A percentile compares a stretch with the other conserved stretches of the same genome.
Evolutionary conservation across 2,888 invertebrate genomes (phyloP).

Genomic region (Gymnocheta viridis): DNA sequence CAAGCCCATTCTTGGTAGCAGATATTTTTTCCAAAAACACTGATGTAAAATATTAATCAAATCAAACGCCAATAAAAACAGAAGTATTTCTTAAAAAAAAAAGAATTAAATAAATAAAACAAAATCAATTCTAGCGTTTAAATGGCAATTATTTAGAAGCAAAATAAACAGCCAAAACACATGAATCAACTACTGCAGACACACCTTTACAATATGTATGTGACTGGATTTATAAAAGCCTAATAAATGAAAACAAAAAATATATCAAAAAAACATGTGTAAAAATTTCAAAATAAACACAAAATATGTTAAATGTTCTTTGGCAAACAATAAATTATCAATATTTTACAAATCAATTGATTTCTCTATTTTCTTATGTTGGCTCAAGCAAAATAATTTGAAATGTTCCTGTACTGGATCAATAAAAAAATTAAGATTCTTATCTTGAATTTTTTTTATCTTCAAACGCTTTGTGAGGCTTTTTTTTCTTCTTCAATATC

Average conservation of each 20-base stretch:
- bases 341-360: slow-evolving; percentile 50
- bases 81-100: neutral
- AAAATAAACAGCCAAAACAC: neutral
- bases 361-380: neutral
- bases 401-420: neutral
- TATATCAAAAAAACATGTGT: neutral
- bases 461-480: neutral
- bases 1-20: neutral
- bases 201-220: slow-evolving; percentile 44
- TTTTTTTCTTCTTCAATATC: too few species aligned
- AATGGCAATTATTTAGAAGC: slow-evolving; percentile 21
- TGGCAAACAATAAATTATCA: slow-evolving; percentile 44
- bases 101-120: too few species aligned
- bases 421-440: slow-evolving; percentile 14
- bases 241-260: neutral
- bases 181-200: slow-evolving; percentile 28
- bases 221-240: slow-evolving; percentile 22
- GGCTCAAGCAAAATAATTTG: too few species aligned
- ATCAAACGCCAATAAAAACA: slow-evolving; percentile 20
- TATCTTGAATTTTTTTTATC: slow-evolving; percentile 18
- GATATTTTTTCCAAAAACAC: neutral
- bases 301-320: too few species aligned
- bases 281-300: too few species aligned
- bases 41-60: neutral
- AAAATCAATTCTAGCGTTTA: slow-evolving; percentile 2